phyloP scores from a whole-genome alignment of 2,113 vertebrate species.

The Okapia johnstoni region DNA sequence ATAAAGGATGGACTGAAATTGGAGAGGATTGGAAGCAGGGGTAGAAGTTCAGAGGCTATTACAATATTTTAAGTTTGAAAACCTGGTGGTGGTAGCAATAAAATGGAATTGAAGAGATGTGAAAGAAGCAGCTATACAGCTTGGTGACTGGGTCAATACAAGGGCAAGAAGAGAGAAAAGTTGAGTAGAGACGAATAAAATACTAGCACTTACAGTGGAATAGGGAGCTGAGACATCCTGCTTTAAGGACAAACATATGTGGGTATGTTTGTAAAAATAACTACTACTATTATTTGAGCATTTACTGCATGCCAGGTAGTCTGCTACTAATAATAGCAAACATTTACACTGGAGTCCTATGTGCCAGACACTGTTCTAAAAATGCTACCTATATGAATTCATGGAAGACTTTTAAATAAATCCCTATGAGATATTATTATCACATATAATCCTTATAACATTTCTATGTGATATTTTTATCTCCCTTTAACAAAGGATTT shows the following conservation, averaged over 20 bases:
- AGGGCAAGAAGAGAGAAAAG: background rate
- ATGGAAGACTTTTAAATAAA: background rate
- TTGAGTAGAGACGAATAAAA: background rate
- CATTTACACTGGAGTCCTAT: background rate
- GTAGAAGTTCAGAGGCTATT: background rate
- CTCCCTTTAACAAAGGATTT: background rate
- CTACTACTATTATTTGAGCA: background rate
- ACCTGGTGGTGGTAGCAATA: background rate
- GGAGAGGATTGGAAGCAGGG: background rate
- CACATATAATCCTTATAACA: background rate
- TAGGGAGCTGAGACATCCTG: background rate
- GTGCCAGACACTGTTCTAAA: background rate
- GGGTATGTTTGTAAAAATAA: background rate
- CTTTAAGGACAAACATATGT: background rate
- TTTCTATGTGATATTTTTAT: background rate
- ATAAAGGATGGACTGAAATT: background rate
- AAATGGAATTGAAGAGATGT: background rate
- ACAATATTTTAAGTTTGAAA: constrained; percentile 20
- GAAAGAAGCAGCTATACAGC: background rate
- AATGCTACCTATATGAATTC: background rate
- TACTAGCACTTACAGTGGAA: background rate
- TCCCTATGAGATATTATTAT: background rate
- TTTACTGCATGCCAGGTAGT: background rate
- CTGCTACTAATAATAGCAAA: background rate
- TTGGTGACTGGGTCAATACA: background rate